Evolutionary conservation across 2,113 vertebrate species (phyloP), one percentile per base, ranked within the genome.

Genomic region (Dolichallabes microphthalmus): DNA sequence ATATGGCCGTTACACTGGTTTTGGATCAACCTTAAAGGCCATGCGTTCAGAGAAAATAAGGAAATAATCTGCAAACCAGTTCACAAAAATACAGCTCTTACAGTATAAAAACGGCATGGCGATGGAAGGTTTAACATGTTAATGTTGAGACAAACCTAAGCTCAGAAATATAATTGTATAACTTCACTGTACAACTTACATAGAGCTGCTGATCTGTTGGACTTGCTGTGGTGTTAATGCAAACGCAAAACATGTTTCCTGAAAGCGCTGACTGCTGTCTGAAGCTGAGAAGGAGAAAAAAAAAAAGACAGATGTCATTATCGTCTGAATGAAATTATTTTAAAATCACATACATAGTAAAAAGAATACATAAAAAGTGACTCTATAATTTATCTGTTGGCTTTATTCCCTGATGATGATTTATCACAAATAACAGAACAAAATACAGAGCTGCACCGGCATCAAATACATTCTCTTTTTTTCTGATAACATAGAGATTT

Each of bases 121-220:
- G 30, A 19, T 4, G 20, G 55, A 9, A 19, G 35, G 15, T 27
- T 4, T 27, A 55, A 19, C 52, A 30, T n/a, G 4, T 25, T 74
- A 17, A 25, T 35, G 55, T 39, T 20, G 30, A 35, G 55, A 60
- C 30, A 60, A 79, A 60, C 11, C 20, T 7, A 25, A 25, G 27
- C 39, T 13, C 5, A 0, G 30, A 12, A 52, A 32, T 78, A 32
- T 22, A 57, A 57, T 10, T 27, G 3, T 39, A 45, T 45, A 45
- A 30, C 53, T 58, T 71, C 15, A 84, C 22, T 25, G 27, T 20
- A 45, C 73, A 30, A 94, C 96, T 97, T 94, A 99, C 98, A 99
- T 99, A 5, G 98, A 99, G 87, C 97, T 98, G 95, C 98, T 98
- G 95, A 99, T 98, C 85, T 99, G 98, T 91, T 99, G 98, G 92